A percentile compares a stretch with the other conserved stretches of the same genome.
Evolutionary conservation across 2,888 invertebrate species (phyloP).

Genomic region (Nemurella pictetii): DNA sequence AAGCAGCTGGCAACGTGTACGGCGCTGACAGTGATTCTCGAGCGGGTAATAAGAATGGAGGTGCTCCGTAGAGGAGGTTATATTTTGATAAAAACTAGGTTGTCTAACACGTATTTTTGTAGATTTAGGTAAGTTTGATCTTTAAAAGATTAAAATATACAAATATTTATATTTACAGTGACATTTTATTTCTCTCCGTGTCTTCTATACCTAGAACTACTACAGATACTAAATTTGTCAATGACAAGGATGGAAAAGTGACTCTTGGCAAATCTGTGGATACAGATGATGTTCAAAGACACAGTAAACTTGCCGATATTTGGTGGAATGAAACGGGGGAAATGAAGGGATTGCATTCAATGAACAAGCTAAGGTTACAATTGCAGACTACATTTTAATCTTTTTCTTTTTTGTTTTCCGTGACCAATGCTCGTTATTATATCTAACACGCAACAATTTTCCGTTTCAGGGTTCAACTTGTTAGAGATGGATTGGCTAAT

Average conservation of each 20-base stretch:
- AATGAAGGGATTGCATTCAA: conserved; percentile 70
- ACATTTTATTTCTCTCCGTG: background rate
- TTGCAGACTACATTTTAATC: background rate
- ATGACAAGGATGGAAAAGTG: background rate
- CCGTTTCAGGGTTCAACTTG: conserved; percentile 46
- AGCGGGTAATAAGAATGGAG: background rate
- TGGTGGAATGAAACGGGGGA: conserved; percentile 81
- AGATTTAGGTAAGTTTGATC: conserved; percentile 2
- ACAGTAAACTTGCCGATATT: conserved; percentile 59
- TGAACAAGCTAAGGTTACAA: conserved; percentile 68
- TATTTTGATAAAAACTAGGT: background rate
- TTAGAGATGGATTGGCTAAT: conserved; percentile 70
- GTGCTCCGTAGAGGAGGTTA: background rate
- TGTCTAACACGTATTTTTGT: background rate
- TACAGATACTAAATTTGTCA: too few relatives aligned
- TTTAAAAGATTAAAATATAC: background rate
- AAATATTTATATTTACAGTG: background rate
- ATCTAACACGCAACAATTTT: too few relatives aligned
- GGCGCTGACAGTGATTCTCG: background rate
- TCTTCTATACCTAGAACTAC: background rate
- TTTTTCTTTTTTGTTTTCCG: too few relatives aligned
- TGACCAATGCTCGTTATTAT: background rate
- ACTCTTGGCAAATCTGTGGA: conserved; percentile 52
- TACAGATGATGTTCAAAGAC: conserved; percentile 61
- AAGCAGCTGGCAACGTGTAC: background rate